Base-by-base conservation (phyloP, 2,797 vertebrate genomes). In the Gadopsis bispinosus region DNA sequence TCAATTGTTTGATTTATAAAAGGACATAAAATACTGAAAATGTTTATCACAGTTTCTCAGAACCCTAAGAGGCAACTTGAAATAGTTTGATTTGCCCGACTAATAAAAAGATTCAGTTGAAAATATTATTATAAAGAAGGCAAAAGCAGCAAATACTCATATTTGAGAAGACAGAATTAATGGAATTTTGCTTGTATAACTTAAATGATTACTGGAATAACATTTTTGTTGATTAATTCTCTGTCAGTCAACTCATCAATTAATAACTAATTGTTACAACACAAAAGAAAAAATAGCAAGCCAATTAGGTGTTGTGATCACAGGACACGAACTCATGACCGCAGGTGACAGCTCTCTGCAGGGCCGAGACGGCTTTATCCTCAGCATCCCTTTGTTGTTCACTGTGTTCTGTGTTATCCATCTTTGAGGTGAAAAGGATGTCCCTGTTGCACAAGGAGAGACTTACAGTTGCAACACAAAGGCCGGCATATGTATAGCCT, bases 401-500 rank as follows among this genome's bases (percentile, higher is more conserved):
- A n/a, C 58, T 9, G 39, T 79, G 68, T 58, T 35, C 58, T 9
- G 39, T 79, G 68, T 58, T 35, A 61, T 83, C 77, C 78, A 53
- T 77, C 86, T 79, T 59, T 62, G 45, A 29, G 51, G 43, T 35
- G 75, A 79, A 64, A 41, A 48, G 70, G 59, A 22, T 22, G 71
- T 62, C 62, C 41, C 62, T 56, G 53, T 45, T 75, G 80, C 73
- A 66, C 37, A 56, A 54, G 56, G 22, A 39, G 56, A 62, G 70
- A 63, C 70, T 59, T 53, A 62, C 58, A 82, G 58, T 35, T 33
- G 65, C 55, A 69, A 64, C 74, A 83, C 77, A 77, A 54, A 77
- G 54, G 37, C 37, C 37, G 35, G 22, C 47, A 50, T 50, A 33
- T 70, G 58, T 62, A 14, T 19, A 31, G 62, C 45, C 45, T 73